Percentiles rank a stretch among this genome's conserved stretches.
Conservation (phyloP, 1,140 invertebrate species). For the Bombus soroeensis region DNA sequence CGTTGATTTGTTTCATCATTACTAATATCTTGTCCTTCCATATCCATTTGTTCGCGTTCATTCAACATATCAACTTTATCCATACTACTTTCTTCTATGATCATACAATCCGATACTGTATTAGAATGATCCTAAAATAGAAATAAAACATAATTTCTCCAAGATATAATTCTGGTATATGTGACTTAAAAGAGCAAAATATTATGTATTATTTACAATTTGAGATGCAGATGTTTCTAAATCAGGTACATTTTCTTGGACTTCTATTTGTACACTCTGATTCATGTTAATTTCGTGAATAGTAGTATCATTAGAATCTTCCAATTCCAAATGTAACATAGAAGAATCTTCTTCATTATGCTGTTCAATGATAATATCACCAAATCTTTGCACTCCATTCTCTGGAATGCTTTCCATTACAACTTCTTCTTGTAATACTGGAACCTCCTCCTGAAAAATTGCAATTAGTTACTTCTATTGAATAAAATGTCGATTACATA, state of each 20-base stretch:
- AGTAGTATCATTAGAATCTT: conserved; percentile 63
- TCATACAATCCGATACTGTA: conserved; percentile 50
- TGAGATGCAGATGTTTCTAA: conserved; percentile 74
- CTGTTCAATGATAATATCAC: conserved; percentile 65
- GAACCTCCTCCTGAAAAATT: conserved; percentile 45
- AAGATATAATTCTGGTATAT: conserved; percentile 33
- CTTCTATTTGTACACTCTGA: conserved; percentile 58
- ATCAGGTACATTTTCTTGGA: conserved; percentile 71
- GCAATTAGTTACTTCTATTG: neutral
- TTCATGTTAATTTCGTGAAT: conserved; percentile 48
- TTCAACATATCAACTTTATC: conserved; percentile 61
- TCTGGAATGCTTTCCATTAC: conserved; percentile 64
- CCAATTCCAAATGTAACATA: conserved; percentile 65
- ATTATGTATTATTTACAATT: conserved; percentile 58
- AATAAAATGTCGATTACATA: neutral
- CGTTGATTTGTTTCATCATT: conserved; percentile 69
- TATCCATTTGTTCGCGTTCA: conserved; percentile 40
- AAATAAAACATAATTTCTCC: conserved; percentile 3
- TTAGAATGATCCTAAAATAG: conserved; percentile 42
- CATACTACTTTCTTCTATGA: conserved; percentile 61
- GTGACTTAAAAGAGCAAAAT: conserved; percentile 11
- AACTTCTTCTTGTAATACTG: conserved; percentile 40
- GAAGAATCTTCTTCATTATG: conserved; percentile 62
- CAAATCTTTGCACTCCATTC: conserved; percentile 69
- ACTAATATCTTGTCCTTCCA: conserved; percentile 55